These are phyloP conservation scores for Perdita meconis DNA, from an alignment of 2,888 invertebrate species.

Conservation along the genomic window DNA sequence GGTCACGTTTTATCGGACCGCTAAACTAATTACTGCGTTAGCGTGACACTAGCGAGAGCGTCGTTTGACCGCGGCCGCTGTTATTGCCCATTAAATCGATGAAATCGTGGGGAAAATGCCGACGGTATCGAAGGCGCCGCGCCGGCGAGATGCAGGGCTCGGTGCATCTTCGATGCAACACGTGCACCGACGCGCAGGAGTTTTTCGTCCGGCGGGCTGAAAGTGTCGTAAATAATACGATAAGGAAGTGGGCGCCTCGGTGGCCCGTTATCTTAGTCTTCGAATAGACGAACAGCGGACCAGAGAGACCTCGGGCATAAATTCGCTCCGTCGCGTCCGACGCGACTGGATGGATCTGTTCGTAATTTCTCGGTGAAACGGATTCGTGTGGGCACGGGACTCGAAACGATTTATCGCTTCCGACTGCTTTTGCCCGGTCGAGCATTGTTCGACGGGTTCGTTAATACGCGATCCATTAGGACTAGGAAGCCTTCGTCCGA, in stretches of 20 bases:
- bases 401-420: conserved; percentile 31
- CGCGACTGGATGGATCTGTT: conserved; percentile 42
- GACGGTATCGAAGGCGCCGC: conserved; percentile 43
- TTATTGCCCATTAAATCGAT: conserved; percentile 72
- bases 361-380: conserved; percentile 49
- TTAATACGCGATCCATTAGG: background rate
- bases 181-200: conserved; percentile 1
- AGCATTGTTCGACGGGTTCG: conserved; percentile 29
- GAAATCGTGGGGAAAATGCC: conserved; percentile 34
- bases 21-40: conserved; percentile 65
- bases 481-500: background rate
- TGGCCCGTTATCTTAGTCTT: conserved; percentile 46
- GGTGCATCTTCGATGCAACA: conserved; percentile 35
- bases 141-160: conserved; percentile 33
- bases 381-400: conserved; percentile 19
- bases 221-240: conserved; percentile 75
- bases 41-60: conserved; percentile 42
- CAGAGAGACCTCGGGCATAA: conserved; percentile 35
- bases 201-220: conserved; percentile 21
- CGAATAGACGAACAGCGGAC: background rate
- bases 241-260: conserved; percentile 71
- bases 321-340: conserved; percentile 44
- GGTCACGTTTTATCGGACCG: conserved; percentile 54
- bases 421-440: background rate
- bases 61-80: conserved; percentile 64